Evolutionary conservation across 1,140 invertebrate species (phyloP).

Genomic region (Lordiphosa mommai): DNA sequence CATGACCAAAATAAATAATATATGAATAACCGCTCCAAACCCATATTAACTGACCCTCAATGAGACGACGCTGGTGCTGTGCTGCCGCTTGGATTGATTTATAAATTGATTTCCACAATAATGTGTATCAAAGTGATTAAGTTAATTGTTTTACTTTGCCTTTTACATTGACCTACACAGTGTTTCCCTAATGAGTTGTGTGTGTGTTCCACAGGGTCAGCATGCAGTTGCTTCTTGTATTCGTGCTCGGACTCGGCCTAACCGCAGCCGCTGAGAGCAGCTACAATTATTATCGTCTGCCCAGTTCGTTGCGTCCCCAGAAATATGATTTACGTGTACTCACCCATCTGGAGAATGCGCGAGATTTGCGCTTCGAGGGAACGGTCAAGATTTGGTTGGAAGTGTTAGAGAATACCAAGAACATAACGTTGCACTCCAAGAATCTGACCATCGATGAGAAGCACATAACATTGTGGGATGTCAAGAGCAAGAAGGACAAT

Average conservation of each 20-base stretch:
- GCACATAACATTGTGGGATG: conserved; percentile 75
- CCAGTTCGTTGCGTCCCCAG: conserved; percentile 83
- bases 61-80: conserved; percentile 10
- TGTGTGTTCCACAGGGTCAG: conserved; percentile 18
- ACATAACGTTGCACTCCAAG: conserved; percentile 86
- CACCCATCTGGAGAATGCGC: conserved; percentile 82
- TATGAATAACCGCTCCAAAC: conserved; percentile 20
- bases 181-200: conserved; percentile 5
- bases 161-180: conserved; percentile 8
- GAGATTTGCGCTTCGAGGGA: conserved; percentile 83
- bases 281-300: conserved; percentile 82
- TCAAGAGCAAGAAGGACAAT: conserved; percentile 36
- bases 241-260: conserved; percentile 36
- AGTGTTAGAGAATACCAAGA: conserved; percentile 81
- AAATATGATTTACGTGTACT: conserved; percentile 85
- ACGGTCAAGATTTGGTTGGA: conserved; percentile 82
- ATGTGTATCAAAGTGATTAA: conserved; percentile 39
- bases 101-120: conserved; percentile 32
- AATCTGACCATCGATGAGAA: conserved; percentile 81
- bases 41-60: background rate
- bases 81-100: conserved; percentile 30
- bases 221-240: conserved; percentile 51
- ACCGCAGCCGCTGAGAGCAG: conserved; percentile 8
- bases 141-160: conserved; percentile 46
- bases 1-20: conserved; percentile 35